These are phyloP conservation scores for Melanotus villosus DNA, from an alignment of 2,888 invertebrate genomes.

Conservation along the genomic window DNA sequence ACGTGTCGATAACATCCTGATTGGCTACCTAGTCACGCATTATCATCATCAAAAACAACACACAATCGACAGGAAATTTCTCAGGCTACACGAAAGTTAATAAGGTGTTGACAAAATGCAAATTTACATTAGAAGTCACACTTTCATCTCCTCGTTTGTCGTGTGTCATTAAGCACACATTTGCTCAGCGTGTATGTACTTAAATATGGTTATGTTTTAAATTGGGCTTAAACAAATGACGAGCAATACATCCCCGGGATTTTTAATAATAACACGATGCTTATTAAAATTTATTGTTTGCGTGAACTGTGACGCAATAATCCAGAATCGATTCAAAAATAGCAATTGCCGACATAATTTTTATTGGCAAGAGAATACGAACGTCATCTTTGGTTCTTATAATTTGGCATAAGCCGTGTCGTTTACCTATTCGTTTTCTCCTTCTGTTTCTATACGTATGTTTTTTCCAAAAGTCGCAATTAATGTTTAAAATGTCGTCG, in stretches of 20 bases:
- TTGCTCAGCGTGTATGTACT: no score
- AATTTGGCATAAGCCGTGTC: background rate
- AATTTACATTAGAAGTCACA: conserved; percentile 12
- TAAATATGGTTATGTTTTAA: no score
- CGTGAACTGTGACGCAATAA: background rate
- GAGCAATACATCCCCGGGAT: no score
- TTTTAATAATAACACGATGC: no score
- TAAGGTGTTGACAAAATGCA: conserved; percentile 19
- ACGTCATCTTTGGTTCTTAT: background rate
- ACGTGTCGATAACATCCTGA: conserved; percentile 27
- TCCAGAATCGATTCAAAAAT: background rate
- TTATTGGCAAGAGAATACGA: background rate
- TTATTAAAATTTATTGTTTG: no score
- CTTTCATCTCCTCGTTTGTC: background rate
- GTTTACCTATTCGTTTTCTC: background rate
- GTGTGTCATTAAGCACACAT: background rate
- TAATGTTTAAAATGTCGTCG: no score
- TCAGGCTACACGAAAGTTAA: background rate
- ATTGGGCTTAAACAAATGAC: no score
- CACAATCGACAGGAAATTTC: background rate
- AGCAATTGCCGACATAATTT: background rate
- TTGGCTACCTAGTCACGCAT: conserved; percentile 18
- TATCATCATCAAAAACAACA: background rate
- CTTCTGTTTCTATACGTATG: background rate
- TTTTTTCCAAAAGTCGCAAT: background rate